A percentile compares a stretch with the other conserved stretches of the same genome.
These are phyloP conservation scores for Dryadula phaetusa DNA, from an alignment of 2,888 invertebrate genomes.

Conservation along the genomic window DNA sequence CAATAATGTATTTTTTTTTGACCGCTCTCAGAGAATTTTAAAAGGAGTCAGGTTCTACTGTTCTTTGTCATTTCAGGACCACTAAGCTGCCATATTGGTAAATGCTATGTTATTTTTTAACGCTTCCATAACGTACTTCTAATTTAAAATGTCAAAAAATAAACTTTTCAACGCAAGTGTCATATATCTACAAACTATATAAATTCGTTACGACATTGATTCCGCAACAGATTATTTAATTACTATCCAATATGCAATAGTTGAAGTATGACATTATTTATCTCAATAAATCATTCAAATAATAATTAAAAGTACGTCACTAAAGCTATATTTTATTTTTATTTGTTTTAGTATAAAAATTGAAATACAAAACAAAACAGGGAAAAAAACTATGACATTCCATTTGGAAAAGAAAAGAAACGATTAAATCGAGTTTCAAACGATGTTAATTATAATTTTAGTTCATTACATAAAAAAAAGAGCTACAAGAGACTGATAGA, in stretches of 20 bases:
- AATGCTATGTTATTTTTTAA: constrained; percentile 75
- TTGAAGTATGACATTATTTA: constrained; percentile 46
- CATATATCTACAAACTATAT: constrained; percentile 23
- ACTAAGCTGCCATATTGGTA: constrained; percentile 83
- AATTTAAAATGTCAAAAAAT: constrained; percentile 54
- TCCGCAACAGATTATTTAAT: neutral
- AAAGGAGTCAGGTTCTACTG: constrained; percentile 62
- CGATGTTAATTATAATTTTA: constrained; percentile 29
- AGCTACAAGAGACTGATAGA: constrained; percentile 23
- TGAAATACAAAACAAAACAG: constrained; percentile 46
- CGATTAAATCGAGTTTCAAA: constrained; percentile 35
- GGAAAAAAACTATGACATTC: constrained; percentile 43
- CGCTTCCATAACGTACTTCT: constrained; percentile 70
- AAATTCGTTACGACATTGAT: constrained; percentile 15
- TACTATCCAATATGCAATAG: constrained; percentile 28
- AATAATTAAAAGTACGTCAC: constrained; percentile 73
- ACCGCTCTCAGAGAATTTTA: constrained; percentile 54
- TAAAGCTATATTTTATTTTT: constrained; percentile 58
- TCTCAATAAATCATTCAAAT: neutral
- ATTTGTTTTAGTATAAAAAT: constrained; percentile 54
- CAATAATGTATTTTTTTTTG: constrained; percentile 43
- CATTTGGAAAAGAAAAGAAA: constrained; percentile 38
- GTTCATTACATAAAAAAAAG: constrained; percentile 15
- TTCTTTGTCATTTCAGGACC: constrained; percentile 50
- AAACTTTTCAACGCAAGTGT: neutral